Evolutionary conservation across 2,888 invertebrate genomes (phyloP), one percentile per base, ranked within the genome.

Genomic region (Frankliniella intonsa): DNA sequence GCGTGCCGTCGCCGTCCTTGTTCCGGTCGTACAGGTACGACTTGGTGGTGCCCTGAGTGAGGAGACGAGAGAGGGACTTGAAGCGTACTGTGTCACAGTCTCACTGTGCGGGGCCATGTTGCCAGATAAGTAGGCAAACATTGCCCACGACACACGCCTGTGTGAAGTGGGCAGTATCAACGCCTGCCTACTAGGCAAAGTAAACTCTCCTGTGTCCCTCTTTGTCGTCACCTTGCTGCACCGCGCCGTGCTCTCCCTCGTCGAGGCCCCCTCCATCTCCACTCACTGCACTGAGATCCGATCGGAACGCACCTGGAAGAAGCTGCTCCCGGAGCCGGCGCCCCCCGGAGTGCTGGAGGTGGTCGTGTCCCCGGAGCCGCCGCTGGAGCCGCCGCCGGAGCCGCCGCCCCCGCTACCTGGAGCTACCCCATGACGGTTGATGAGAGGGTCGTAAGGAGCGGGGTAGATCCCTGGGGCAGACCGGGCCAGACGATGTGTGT

Each of bases 1-100:
- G 25, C 22, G 25, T 76, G 69, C 69, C 69, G 69, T 76, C 69
- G 69, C 69, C 69, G 69, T 76, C 69, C 69, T 76, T 76, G 65
- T 82, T 81, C 14, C 83, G 81, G 80, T 83, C 83, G 81, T 83
- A 83, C 19, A 83, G 82, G 50, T 83, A 83, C 14, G 83, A 83
- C 69, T 76, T 76, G 69, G 69, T 76, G 69, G 69, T 76, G 69
- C 69, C 69, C 69, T 76, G 69, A 19, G 55, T 5, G 55, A 55
- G 17, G 17, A 2, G 17, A 51, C 51, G 51, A 11, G 10, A 12
- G 12, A 51, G 51, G 51, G 12, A 51, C 9, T 51, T 51, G 51
- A 51, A 51, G 12, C n/a, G n/a, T n/a, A n/a, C n/a, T n/a, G n/a
- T n/a, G n/a, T n/a, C n/a, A n/a, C n/a, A n/a, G n/a, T n/a, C n/a